A percentile compares a stretch with the other conserved stretches of the same genome.
These are phyloP conservation scores for Philypnodon macrostomus DNA, from an alignment of 2,797 vertebrate species.

Conservation along the genomic window DNA sequence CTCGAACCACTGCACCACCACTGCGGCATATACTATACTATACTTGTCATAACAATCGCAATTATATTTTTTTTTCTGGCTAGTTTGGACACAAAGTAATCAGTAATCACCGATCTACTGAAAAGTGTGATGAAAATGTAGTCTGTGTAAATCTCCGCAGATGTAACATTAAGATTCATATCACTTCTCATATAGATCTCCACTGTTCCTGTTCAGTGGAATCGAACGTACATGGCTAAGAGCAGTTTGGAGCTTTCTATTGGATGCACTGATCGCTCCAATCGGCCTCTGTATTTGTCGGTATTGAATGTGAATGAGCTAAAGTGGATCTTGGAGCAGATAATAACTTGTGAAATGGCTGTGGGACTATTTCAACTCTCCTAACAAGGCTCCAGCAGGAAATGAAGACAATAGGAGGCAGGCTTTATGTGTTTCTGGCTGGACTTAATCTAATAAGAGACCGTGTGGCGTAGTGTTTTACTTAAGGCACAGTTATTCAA, in stretches of 20 bases:
- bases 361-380: not conserved
- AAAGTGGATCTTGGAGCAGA: slow-evolving; percentile 3
- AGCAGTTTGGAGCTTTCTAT: not conserved
- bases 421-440: slow-evolving; percentile 3
- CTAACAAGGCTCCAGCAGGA: slow-evolving; percentile 11
- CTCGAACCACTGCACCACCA: too few relatives aligned
- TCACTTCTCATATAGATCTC: not conserved
- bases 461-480: slow-evolving; percentile 2
- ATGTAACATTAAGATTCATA: slow-evolving; percentile 3
- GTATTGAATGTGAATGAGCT: not conserved
- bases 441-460: not conserved
- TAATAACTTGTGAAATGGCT: not conserved
- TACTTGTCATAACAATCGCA: too few relatives aligned
- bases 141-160: not conserved
- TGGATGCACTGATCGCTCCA: not conserved
- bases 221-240: not conserved
- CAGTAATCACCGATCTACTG: not conserved
- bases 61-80: not conserved
- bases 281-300: not conserved
- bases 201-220: not conserved
- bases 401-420: not conserved
- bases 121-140: not conserved
- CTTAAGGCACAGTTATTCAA: too few relatives aligned
- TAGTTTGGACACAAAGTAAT: not conserved
- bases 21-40: too few relatives aligned